Conservation (phyloP, 2,113 vertebrate genomes). For the Ochotona princeps region DNA sequence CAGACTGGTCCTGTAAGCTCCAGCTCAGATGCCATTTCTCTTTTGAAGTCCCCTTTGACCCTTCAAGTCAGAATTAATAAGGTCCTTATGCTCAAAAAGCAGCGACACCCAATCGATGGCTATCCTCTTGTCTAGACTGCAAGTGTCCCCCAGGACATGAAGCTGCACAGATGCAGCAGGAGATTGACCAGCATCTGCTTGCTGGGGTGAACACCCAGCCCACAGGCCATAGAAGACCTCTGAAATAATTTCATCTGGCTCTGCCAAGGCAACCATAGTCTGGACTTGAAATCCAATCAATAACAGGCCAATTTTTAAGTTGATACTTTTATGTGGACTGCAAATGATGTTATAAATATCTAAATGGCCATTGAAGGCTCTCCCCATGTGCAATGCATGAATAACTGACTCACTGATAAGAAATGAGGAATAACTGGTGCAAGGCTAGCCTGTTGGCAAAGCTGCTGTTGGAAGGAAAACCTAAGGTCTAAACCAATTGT, state of each 20-base stretch:
- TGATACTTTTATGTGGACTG: too few relatives aligned
- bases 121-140: neutral
- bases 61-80: neutral
- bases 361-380: too few relatives aligned
- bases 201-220: too few relatives aligned
- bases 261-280: too few relatives aligned
- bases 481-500: neutral
- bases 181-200: neutral
- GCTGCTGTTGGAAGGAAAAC: neutral
- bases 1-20: neutral
- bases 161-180: neutral
- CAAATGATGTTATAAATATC: too few relatives aligned
- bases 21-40: neutral
- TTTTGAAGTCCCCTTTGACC: neutral
- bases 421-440: neutral
- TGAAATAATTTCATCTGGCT: too few relatives aligned
- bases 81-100: neutral
- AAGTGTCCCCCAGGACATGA: neutral
- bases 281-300: too few relatives aligned
- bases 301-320: too few relatives aligned
- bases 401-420: neutral
- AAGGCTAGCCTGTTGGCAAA: neutral
- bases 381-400: too few relatives aligned
- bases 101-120: neutral
- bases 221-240: too few relatives aligned